Base-by-base conservation (phyloP, 2,113 vertebrate genomes). In the Sisor rabdophorus region DNA sequence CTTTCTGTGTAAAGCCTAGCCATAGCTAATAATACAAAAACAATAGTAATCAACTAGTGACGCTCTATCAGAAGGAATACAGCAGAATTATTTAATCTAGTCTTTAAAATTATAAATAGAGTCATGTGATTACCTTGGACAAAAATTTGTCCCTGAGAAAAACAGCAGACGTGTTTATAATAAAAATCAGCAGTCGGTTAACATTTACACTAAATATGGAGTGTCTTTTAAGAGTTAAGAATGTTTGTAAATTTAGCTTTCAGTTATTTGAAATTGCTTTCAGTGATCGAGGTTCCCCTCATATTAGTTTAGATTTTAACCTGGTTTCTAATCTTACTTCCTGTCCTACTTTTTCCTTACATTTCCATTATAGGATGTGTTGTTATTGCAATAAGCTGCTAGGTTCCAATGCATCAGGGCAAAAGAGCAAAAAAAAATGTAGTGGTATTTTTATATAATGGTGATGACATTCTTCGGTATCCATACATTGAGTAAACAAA, bases 1-100 rank as follows among this genome's bases (percentile, higher is more conserved):
- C 32, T 32, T 86, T 84, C 10, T 47, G 52, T 55, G 28, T 22
- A 64, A 75, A 65, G 73, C 61, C 50, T 50, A 26, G 52, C 53
- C 19, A 44, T 56, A 19, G 73, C 61, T 44, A 28, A 10, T 19
- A 13, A 36, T 44, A 55, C 9, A 55, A 65, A 47, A 28, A 30
- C 48, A 24, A 55, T 32, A 54, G 32, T 36, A 16, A 67, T 67
- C 55, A 52, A n/a, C 55, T 20, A 50, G 24, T 11, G 24, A 73
- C 15, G 11, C 54, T 47, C 36, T 11, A 58, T 68, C 50, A 48
- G 40, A 50, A 68, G 64, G 9, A 68, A 68, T 28, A 50, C 44
- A 26, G 44, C 44, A 50, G 64, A 22, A 17, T 67, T 67, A 67
- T 26, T 50, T 3, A 68, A 68, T 2, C 20, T 44, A 24, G 44